Base-by-base conservation (phyloP, 2,888 invertebrate genomes). In the Diarsia dahlii region DNA sequence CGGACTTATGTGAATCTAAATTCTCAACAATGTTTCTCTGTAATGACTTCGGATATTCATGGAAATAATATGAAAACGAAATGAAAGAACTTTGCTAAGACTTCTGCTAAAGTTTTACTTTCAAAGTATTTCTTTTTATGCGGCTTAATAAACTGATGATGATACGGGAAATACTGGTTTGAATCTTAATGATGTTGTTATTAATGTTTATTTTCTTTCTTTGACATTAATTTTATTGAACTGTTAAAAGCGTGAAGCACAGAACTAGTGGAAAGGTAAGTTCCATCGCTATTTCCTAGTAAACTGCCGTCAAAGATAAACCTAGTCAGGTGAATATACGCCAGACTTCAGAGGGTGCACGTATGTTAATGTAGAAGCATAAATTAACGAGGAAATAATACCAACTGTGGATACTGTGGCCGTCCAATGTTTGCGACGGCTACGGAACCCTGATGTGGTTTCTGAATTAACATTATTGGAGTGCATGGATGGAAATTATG, bases 361-460 rank as follows among this genome's bases (percentile, higher is more conserved):
- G 66, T 85, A 84, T 82, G 89, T 80, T 78, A 89, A 89, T 91
- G 80, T 84, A 87, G 77, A 79, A 82, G 87, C 86, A 85, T 84
- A 89, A 89, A 90, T 90, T 89, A 90, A 85, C 89, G 74, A 79
- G 80, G 85, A 89, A 87, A 89, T 87, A 86, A 90, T 89, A 87
- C 69, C n/a, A 34, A 66, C 80, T 83, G 83, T 67, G 74, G 80
- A 84, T 78, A 66, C 65, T 66, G 77, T 74, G 73, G 76, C 78
- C 63, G 58, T 20, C 70, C 80, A 87, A 86, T 88, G 89, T 89
- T 89, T 80, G 76, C 82, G 18, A 63, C 8, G 68, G 70, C 71
- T 54, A 71, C 65, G 71, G 76, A 82, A 80, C 86, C 88, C 83
- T 87, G 85, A 87, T 84, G 87, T 84, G 86, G 88, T 89, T 89